Percentiles rank a stretch among this genome's conserved stretches.
Conservation (phyloP, 2,797 vertebrate species). For the Cuniculus paca region DNA sequence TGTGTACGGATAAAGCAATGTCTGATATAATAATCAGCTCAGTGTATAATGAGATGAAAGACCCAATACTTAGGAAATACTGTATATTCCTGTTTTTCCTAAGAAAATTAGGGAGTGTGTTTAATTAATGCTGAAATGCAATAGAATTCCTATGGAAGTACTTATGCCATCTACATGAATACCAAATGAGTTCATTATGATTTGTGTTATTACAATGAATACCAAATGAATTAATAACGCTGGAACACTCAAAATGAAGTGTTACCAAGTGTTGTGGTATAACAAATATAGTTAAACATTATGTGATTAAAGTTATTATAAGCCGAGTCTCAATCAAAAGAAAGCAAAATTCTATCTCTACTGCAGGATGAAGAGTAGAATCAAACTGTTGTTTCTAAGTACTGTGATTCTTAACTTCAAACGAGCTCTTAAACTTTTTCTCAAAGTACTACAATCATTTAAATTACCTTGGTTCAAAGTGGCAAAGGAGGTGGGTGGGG, state of each 20-base stretch:
- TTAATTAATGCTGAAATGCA: constrained; percentile 88
- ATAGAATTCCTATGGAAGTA: constrained; percentile 83
- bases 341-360: constrained; percentile 71
- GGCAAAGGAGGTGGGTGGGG: neutral
- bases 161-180: constrained; percentile 83
- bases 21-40: constrained; percentile 73
- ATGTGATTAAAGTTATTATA: constrained; percentile 80
- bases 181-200: constrained; percentile 87
- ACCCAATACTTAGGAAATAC: constrained; percentile 74
- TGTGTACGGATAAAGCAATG: neutral
- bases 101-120: constrained; percentile 84
- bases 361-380: constrained; percentile 66
- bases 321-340: constrained; percentile 75
- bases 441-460: constrained; percentile 50
- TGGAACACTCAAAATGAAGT: constrained; percentile 85
- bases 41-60: constrained; percentile 66
- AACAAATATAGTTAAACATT: constrained; percentile 83
- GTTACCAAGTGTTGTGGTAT: constrained; percentile 80
- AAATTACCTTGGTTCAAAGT: constrained; percentile 69
- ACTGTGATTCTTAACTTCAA: constrained; percentile 51
- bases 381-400: constrained; percentile 63
- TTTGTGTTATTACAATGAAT: constrained; percentile 86
- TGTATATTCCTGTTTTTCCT: constrained; percentile 78
- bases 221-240: constrained; percentile 87
- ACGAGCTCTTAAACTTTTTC: constrained; percentile 55